A percentile compares a stretch with the other conserved stretches of the same genome.
Evolutionary conservation across 2,797 vertebrate species (phyloP).

Genomic region (Danio tinwini): DNA sequence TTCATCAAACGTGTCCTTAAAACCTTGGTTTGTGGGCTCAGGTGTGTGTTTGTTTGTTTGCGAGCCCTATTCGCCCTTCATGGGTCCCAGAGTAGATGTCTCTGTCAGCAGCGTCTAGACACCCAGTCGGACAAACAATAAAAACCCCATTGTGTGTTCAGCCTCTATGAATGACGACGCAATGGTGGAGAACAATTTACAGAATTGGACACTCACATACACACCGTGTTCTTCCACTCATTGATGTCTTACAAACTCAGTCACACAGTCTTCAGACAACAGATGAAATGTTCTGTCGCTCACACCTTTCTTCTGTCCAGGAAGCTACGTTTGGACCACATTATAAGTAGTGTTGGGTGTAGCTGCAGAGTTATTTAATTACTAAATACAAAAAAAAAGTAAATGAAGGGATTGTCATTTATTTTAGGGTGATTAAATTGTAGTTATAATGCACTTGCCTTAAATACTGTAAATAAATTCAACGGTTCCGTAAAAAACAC

Average conservation of each 20-base stretch:
- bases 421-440: no score
- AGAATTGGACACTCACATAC: conserved; percentile 16
- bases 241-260: conserved; percentile 21
- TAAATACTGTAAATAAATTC: no score
- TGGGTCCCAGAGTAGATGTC: conserved; percentile 5
- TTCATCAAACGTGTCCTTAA: neutral
- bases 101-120: conserved; percentile 25
- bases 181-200: conserved; percentile 19
- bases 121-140: conserved; percentile 8
- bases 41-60: conserved; percentile 23
- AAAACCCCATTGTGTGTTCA: conserved; percentile 5
- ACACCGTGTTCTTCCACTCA: neutral
- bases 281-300: neutral
- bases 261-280: conserved; percentile 2
- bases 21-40: conserved; percentile 26
- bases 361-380: no score
- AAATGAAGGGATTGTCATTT: no score
- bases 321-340: neutral
- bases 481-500: no score
- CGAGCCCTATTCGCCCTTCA: conserved; percentile 24
- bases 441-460: no score
- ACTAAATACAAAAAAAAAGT: no score
- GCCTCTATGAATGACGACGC: conserved; percentile 5
- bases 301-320: neutral
- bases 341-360: no score